Conservation (phyloP, 1,140 invertebrate species). For the Lanistes nyassanus region DNA sequence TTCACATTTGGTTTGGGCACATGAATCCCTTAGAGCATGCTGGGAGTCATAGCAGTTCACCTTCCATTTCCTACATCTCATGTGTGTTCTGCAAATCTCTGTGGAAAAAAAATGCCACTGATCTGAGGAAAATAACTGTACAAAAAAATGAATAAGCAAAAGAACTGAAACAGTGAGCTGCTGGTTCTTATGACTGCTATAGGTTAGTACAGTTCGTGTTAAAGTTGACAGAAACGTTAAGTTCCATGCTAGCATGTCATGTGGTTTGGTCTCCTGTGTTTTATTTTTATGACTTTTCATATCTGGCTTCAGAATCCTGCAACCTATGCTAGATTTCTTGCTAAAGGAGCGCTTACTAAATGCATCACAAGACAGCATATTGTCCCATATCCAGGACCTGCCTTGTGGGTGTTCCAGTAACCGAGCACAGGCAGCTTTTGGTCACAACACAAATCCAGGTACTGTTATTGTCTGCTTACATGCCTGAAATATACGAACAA, state of each 20-base stretch:
- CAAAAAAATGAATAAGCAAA: too few relatives aligned
- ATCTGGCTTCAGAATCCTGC: conserved; percentile 45
- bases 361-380: conserved; percentile 30
- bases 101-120: too few relatives aligned
- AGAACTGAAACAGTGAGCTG: too few relatives aligned
- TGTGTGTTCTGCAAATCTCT: too few relatives aligned
- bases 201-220: background rate
- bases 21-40: too few relatives aligned
- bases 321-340: conserved; percentile 51
- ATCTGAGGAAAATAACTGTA: too few relatives aligned
- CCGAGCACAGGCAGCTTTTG: conserved; percentile 23
- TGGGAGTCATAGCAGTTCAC: too few relatives aligned
- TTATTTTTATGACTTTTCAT: conserved; percentile 5
- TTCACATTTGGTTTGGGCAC: too few relatives aligned
- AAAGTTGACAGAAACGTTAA: background rate
- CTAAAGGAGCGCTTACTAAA: conserved; percentile 37
- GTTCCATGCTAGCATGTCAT: background rate
- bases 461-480: conserved; percentile 21
- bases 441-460: conserved; percentile 31
- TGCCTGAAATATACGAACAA: too few relatives aligned
- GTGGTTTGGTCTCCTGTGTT: background rate
- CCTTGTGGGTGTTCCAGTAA: conserved; percentile 56
- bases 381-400: conserved; percentile 53
- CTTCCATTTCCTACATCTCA: too few relatives aligned
- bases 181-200: too few relatives aligned